Evolutionary conservation across 2,113 vertebrate species (phyloP).

Genomic region (Cryptotis parvus): DNA sequence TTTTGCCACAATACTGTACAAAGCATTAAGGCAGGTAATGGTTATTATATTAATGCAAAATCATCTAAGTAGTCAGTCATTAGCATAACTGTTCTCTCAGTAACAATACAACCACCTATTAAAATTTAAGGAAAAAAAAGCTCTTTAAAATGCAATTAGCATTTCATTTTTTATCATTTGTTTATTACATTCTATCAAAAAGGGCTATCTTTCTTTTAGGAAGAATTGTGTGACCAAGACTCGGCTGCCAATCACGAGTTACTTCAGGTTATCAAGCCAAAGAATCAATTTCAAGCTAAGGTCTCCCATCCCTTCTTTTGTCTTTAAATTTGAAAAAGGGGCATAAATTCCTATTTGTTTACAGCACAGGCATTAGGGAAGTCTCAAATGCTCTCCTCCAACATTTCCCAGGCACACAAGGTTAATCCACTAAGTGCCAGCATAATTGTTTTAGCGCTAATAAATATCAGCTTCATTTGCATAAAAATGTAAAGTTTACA

Average conservation of each 20-base stretch:
- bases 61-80: constrained; percentile 87
- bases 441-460: constrained; percentile 88
- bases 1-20: constrained; percentile 82
- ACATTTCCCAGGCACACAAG: constrained; percentile 83
- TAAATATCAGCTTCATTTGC: constrained; percentile 90
- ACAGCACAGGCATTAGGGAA: constrained; percentile 77
- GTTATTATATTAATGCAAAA: constrained; percentile 90
- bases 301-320: constrained; percentile 61
- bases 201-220: constrained; percentile 81
- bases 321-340: constrained; percentile 75
- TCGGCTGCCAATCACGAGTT: constrained; percentile 81
- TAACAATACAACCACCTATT: constrained; percentile 86
- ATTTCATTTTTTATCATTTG: constrained; percentile 87
- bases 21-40: constrained; percentile 87
- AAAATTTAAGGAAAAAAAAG: constrained; percentile 57
- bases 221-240: constrained; percentile 71
- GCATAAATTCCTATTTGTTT: constrained; percentile 85
- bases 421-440: constrained; percentile 84
- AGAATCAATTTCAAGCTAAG: constrained; percentile 45
- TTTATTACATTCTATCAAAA: constrained; percentile 85
- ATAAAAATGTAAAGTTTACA: constrained; percentile 91
- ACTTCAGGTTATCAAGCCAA: constrained; percentile 74
- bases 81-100: constrained; percentile 87
- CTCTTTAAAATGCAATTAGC: constrained; percentile 89
- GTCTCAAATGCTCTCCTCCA: constrained; percentile 79